phyloP scores from a whole-genome alignment of 2,888 invertebrate genomes.

The Oscheius sp. region DNA sequence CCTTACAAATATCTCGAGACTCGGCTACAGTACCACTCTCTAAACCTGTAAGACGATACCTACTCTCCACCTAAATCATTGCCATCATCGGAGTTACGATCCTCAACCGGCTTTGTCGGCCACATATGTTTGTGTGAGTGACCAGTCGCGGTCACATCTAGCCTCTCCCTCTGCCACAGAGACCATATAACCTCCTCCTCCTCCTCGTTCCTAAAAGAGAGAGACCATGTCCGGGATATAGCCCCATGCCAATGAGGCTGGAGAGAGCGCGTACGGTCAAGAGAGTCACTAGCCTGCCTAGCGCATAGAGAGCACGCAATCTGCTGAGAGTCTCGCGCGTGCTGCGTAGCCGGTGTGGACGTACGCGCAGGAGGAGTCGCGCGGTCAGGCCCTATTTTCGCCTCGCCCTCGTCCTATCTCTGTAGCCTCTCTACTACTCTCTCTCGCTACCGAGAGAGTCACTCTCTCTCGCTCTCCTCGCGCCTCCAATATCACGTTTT shows the following conservation, averaged over 20 bases:
- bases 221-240: slow-evolving; percentile 16
- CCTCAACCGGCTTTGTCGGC: no score
- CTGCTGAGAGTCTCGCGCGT: background rate
- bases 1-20: no score
- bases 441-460: slow-evolving; percentile 2
- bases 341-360: background rate
- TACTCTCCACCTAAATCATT: no score
- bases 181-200: slow-evolving; percentile 1
- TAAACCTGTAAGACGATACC: no score
- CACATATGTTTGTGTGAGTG: no score
- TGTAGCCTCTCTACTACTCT: background rate
- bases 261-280: slow-evolving; percentile 13
- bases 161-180: no score
- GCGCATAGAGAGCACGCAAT: slow-evolving; percentile 15
- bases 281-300: slow-evolving; percentile 12
- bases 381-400: slow-evolving; percentile 40
- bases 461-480: background rate
- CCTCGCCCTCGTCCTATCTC: slow-evolving; percentile 10
- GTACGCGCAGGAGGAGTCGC: background rate
- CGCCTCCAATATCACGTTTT: slow-evolving; percentile 39
- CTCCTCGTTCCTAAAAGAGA: background rate
- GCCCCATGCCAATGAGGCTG: background rate
- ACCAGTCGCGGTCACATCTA: no score
- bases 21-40: no score
- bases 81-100: no score